Evolutionary conservation across 53 echinoderm and acorn worm species (phyloP).

Genomic region (Patiria pectinifera): DNA sequence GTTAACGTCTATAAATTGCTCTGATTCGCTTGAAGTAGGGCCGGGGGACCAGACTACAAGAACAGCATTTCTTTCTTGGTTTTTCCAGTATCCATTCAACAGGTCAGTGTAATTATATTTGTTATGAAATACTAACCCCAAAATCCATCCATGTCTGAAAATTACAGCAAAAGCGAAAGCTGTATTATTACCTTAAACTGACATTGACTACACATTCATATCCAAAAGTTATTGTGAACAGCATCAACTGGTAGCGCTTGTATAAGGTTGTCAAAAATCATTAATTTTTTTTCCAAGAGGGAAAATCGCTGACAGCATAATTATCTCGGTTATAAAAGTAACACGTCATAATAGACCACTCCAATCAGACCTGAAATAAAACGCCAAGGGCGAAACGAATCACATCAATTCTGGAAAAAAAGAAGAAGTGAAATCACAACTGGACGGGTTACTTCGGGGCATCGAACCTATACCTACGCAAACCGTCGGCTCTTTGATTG

Average conservation of each 20-base stretch:
- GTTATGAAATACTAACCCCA: too few relatives aligned
- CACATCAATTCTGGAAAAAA: background rate
- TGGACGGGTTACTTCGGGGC: background rate
- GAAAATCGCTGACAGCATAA: background rate
- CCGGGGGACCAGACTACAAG: too few relatives aligned
- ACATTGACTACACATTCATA: background rate
- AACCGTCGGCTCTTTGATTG: background rate
- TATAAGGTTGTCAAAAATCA: background rate
- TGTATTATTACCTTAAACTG: too few relatives aligned
- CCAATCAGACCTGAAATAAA: background rate
- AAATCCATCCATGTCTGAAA: too few relatives aligned
- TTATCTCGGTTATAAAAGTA: background rate
- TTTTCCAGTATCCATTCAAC: too few relatives aligned
- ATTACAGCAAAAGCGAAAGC: too few relatives aligned
- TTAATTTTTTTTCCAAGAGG: background rate
- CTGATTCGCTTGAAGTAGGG: too few relatives aligned
- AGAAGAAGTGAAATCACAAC: background rate
- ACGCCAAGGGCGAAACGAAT: background rate
- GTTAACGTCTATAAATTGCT: too few relatives aligned
- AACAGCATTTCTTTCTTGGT: too few relatives aligned
- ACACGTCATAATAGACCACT: background rate
- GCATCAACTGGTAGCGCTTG: background rate
- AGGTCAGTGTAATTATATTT: too few relatives aligned
- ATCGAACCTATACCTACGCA: background rate
- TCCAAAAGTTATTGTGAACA: background rate